Evolutionary conservation across 1,140 invertebrate genomes (phyloP), one percentile per base, ranked within the genome.

Genomic region (Bombus polaris): DNA sequence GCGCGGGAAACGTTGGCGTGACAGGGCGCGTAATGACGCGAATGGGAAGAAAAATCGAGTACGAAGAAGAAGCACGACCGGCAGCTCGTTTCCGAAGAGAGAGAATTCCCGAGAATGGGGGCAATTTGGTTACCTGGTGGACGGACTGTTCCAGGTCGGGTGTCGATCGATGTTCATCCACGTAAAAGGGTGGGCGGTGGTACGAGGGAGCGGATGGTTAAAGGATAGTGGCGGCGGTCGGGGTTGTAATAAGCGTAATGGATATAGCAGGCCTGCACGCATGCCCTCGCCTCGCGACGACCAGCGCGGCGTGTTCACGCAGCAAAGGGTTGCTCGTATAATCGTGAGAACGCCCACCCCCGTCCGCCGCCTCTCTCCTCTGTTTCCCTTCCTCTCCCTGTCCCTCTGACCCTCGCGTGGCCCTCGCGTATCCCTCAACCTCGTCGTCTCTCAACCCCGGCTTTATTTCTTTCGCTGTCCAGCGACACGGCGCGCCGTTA

Each of bases 161-260:
- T 93, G 92, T 93, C 93, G 93, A 94, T 94, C 94, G 94, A 95
- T 94, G 93, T 90, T 94, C 94, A 94, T 94, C 92, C 94, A 89
- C 93, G 93, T 94, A 95, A 94, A 95, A 95, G 94, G 93, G 94
- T 95, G 93, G 93, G 93, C 88, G 92, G 90, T 74, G 92, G 89
- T 89, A 91, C 89, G 89, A 91, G 91, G 79, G 92, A 82, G 87
- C 87, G 91, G 84, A 90, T 88, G 90, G 90, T 92, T 91, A 92
- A 91, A 92, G 89, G 88, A 91, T 86, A 87, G 81, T 83, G 83
- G 74, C 84, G 87, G 87, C 70, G 81, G 83, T 89, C 87, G 90
- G 90, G 90, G 88, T 91, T 91, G 90, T 91, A 91, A 91, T 91
- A 91, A 91, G 90, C 90, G 90, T 91, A 91, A 91, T 91, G 90